Evolutionary conservation across 2,888 invertebrate genomes (phyloP).

Genomic region (Biston betularia): DNA sequence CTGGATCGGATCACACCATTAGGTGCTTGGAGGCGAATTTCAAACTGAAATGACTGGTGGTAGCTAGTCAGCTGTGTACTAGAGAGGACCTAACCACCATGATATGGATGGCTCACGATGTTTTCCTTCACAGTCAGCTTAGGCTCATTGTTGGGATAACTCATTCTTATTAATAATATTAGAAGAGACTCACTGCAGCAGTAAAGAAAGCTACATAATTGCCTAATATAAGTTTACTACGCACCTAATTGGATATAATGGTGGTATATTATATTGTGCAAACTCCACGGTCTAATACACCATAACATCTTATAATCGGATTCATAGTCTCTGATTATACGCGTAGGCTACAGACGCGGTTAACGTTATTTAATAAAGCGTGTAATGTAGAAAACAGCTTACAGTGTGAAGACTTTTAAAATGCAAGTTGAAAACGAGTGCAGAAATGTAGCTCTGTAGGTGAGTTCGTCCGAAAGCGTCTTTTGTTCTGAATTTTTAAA

Average conservation of each 20-base stretch:
- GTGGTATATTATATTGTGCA: conserved; percentile 24
- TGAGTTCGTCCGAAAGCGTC: conserved; percentile 39
- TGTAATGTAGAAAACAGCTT: conserved; percentile 20
- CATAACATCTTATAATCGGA: conserved; percentile 34
- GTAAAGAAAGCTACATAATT: conserved; percentile 7
- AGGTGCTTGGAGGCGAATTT: too few species aligned
- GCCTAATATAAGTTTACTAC: conserved; percentile 14
- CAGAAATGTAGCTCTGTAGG: conserved; percentile 39
- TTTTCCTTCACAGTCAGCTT: too few species aligned
- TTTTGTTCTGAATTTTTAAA: conserved; percentile 48
- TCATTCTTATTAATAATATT: background rate
- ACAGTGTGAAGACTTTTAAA: conserved; percentile 33
- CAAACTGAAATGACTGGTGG: too few species aligned
- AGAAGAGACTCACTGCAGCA: background rate
- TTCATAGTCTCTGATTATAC: conserved; percentile 25
- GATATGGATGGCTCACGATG: too few species aligned
- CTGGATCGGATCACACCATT: too few species aligned
- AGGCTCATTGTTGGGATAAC: background rate
- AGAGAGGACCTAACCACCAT: too few species aligned
- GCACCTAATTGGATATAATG: conserved; percentile 24
- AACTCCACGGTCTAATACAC: conserved; percentile 31
- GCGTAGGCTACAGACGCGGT: conserved; percentile 13
- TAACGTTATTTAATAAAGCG: conserved; percentile 11
- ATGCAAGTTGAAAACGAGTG: conserved; percentile 44
- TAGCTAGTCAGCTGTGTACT: too few species aligned